Base-by-base conservation (phyloP, 2,888 invertebrate genomes). In the Cistogaster globosa region DNA sequence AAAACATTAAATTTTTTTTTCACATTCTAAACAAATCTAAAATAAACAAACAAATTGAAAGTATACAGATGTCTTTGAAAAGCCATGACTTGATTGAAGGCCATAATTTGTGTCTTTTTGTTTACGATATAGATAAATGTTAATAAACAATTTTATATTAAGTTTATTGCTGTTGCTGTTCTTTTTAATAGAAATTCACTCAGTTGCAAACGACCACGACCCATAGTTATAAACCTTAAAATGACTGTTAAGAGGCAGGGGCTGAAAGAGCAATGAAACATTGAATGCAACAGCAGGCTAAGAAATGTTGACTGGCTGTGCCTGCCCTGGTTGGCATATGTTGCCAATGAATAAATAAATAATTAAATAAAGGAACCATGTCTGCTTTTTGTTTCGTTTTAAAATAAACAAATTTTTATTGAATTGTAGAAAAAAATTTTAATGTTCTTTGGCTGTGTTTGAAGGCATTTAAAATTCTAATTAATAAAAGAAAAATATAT, bases 21-120 rank as follows among this genome's bases (percentile, higher is more conserved):
- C 22, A 65, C 63, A 62, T 75, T 65, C 55, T 45, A 67, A 76
- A 48, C 32, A 45, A 48, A n/a, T 58, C 20, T 18, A 36, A 16
- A 45, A 0, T 20, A 36, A 48, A 58, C 14, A 67, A 76, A 38
- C 7, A 18, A 57, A 42, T 67, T 51, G 62, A 76, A 77, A 60
- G 60, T 67, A 57, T 45, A 18, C 18, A 32, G 68, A 58, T 45
- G 53, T 45, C 32, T 53, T 82, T 74, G 5, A 57, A 74, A 68
- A 84, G 75, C 81, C 81, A 85, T 85, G 85, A 85, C 85, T 78
- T 81, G 77, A 82, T 71, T 78, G 81, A 85, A 85, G 85, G 85
- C 78, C 85, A 85, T 62, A 75, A 57, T 51, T 77, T 81, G 26
- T 68, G 32, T 68, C 14, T 60, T 51, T 75, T 68, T 65, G 26